Base-by-base conservation (phyloP, 2,797 vertebrate species). In the Streptopelia turtur region DNA sequence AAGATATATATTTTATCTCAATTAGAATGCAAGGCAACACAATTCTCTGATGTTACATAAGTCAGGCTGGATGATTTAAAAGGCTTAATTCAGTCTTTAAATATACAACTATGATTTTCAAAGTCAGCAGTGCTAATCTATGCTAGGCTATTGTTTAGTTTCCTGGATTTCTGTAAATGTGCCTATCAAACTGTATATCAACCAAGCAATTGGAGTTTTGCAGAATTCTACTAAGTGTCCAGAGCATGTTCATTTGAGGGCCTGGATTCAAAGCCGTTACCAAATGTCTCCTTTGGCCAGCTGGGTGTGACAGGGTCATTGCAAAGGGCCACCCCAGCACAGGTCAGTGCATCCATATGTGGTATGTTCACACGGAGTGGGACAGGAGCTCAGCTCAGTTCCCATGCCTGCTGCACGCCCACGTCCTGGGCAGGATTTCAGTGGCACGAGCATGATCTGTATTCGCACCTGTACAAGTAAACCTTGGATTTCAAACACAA, bases 311-410 rank as follows among this genome's bases (percentile, higher is more conserved):
- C 3, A 43, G 35, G 43, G 17, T 45, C 52, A 15, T 16, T 59
- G 72, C 76, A 13, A 16, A 2, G 39, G 57, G 75, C 41, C 15
- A 8, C 37, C 21, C 41, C 78, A 74, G 69, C 52, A 22, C 30
- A 22, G 28, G 4, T 1, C 18, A 11, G 25, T 31, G 39, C 41
- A 9, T 41, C 47, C 69, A 4, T 14, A 5, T 1, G 0, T 33
- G 39, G 18, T 25, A 11, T 7, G 8, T 15, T 70, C n/a, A 10
- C 45, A n/a, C 3, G 4, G 4, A 30, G 35, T n/a, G 66, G 61
- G 6, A 30, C 4, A 6, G 83, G 27, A 59, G 50, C 70, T 65
- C 69, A n/a, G 39, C 64, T 83, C 9, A 0, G 50, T 4, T 65
- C 49, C n/a, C 27, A 45, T 20, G 45, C 43, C 47, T 45, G 17